Base-by-base conservation (phyloP, 2,113 vertebrate species). In the Ciconia maguari region DNA sequence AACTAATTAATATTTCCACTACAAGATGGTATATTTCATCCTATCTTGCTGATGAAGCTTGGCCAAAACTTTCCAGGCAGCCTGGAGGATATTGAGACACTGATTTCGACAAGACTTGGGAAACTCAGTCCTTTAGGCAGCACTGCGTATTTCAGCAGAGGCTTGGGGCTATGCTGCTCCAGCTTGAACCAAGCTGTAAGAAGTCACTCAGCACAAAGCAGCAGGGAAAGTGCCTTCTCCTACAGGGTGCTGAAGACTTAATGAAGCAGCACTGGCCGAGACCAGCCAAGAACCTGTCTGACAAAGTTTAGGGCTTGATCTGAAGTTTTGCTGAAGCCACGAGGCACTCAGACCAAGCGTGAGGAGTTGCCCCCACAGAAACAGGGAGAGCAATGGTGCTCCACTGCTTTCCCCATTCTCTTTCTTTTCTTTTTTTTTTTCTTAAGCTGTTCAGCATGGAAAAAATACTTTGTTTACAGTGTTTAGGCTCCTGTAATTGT, bases 1-100 rank as follows among this genome's bases (percentile, higher is more conserved):
- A 79, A 94, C 58, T 77, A 93, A 94, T 89, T 85, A 90, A 84
- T 94, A 84, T 92, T 94, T 75, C 52, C 41, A 38, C 57, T 54
- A 57, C 41, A 94, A 92, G 77, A 75, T 51, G 61, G 72, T 64
- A 26, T 85, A 65, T 85, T 93, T 92, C 83, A 89, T 80, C 41
- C 77, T 57, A 30, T 69, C 26, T 91, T 55, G 29, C 32, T 51
- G 69, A 76, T 1, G 4, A 78, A 46, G 2, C 61, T 51, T 54
- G 36, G 52, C 61, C 66, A 68, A 61, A 91, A 60, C 25, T 69
- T 82, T 44, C 30, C 34, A 65, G 71, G 24, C 69, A 72, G 41
- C 57, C 41, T 68, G 49, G 7, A 30, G 24, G 20, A 51, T 90
- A 76, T 0, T 10, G 65, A 79, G 57, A 79, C 42, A 58, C 42